Conservation (phyloP, 2,113 vertebrate genomes). For the Eretmochelys imbricata region DNA sequence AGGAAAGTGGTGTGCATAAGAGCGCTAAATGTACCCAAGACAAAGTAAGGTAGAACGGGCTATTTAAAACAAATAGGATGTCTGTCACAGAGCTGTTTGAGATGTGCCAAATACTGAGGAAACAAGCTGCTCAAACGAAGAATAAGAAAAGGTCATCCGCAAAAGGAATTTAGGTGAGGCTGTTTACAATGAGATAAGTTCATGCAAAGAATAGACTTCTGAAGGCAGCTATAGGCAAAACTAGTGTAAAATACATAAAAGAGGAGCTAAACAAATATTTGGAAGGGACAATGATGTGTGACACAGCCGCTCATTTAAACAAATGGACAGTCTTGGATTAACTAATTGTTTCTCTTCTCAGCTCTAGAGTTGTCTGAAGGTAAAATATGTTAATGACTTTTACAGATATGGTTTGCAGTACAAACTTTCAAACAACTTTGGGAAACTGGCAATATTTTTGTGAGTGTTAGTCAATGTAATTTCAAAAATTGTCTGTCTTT, state of each 20-base stretch:
- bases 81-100: not conserved
- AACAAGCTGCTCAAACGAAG: not conserved
- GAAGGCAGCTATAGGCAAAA: not conserved
- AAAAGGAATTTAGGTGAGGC: not conserved
- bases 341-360: not conserved
- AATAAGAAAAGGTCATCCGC: not conserved
- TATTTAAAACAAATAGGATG: slow-evolving; percentile 25
- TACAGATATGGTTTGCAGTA: not conserved
- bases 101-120: not conserved
- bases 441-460: not conserved
- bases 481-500: not conserved
- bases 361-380: not conserved
- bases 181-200: not conserved
- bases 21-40: not conserved
- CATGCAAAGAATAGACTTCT: not conserved
- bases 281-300: not conserved
- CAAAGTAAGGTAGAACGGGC: not conserved
- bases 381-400: not conserved
- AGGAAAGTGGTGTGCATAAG: slow-evolving; percentile 24
- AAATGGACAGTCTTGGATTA: not conserved
- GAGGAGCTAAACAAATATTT: not conserved
- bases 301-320: not conserved
- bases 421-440: not conserved
- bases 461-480: not conserved
- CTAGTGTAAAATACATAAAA: not conserved